phyloP scores from a whole-genome alignment of 2,797 vertebrate species.

The Myotis myotis region DNA sequence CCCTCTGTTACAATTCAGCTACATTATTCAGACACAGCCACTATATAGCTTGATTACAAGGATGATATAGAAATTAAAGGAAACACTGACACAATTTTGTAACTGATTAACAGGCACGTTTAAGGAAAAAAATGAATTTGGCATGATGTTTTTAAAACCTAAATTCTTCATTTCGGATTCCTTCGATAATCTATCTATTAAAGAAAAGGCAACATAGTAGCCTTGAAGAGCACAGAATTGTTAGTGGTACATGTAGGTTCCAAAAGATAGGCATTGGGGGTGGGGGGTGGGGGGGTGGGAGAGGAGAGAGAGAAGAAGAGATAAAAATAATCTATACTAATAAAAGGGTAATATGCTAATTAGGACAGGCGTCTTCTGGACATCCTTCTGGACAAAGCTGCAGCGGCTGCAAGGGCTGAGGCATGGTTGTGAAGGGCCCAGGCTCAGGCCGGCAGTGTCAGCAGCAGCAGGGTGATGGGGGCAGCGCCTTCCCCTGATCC shows the following conservation, averaged over 20 bases:
- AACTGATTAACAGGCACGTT: background rate
- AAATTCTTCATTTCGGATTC: background rate
- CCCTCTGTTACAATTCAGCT: background rate
- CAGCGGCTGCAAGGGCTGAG: too few species aligned
- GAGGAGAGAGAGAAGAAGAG: background rate
- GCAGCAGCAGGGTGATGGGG: too few species aligned
- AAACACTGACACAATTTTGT: background rate
- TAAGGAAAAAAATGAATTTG: background rate
- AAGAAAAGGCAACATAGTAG: background rate
- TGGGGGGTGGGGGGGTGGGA: rapidly evolving
- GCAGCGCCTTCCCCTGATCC: too few species aligned
- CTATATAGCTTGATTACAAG: background rate
- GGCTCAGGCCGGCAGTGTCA: too few species aligned
- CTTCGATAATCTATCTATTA: background rate
- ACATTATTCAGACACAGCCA: background rate
- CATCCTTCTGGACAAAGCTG: too few species aligned
- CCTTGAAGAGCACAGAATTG: background rate
- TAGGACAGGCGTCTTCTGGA: too few species aligned
- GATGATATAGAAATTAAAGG: background rate
- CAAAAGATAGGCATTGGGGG: background rate
- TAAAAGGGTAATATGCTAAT: too few species aligned
- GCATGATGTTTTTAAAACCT: conserved; percentile 17
- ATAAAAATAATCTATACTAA: background rate
- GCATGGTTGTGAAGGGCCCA: too few species aligned
- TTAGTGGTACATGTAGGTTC: background rate